These are phyloP conservation scores for Hexactinellida sp. DNA, from an alignment of 37 sponge, comb jelly and placozoan species.

Conservation along the genomic window DNA sequence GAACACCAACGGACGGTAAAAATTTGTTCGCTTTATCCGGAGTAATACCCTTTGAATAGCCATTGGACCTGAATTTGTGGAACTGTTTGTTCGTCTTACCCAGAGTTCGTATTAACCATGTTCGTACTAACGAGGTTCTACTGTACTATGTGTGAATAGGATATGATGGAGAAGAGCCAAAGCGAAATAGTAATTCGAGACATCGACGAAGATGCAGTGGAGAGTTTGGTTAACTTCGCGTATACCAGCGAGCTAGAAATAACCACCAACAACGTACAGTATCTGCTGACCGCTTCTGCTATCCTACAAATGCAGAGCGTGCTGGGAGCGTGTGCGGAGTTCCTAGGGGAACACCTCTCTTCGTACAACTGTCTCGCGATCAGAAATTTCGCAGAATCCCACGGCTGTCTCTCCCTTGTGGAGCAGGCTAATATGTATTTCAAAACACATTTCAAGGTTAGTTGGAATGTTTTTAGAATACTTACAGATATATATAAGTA, in stretches of 20 bases:
- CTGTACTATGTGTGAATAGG: too few species aligned
- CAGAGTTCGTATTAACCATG: too few species aligned
- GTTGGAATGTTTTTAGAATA: background rate
- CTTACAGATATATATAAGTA: background rate
- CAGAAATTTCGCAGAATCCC: conserved; percentile 51
- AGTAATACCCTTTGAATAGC: background rate
- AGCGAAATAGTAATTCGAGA: conserved; percentile 57
- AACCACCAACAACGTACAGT: conserved; percentile 66
- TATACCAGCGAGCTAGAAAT: conserved; percentile 81
- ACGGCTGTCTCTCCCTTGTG: conserved; percentile 37
- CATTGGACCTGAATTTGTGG: too few species aligned
- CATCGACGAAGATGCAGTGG: conserved; percentile 65
- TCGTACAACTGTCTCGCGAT: conserved; percentile 88
- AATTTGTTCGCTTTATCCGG: too few species aligned
- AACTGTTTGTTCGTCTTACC: too few species aligned
- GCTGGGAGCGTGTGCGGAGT: conserved; percentile 67
- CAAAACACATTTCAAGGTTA: conserved; percentile 47
- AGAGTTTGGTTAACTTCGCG: conserved; percentile 63
- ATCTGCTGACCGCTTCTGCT: conserved; percentile 72
- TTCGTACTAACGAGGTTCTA: too few species aligned
- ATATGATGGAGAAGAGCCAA: conserved; percentile 69
- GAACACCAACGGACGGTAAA: too few species aligned
- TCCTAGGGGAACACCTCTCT: conserved; percentile 61
- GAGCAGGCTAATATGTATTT: conserved; percentile 43
- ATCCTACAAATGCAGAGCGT: conserved; percentile 65